Percentiles rank a stretch among this genome's conserved stretches.
phyloP scores from a whole-genome alignment of 2,888 invertebrate genomes.

The Rhagonycha lutea region DNA sequence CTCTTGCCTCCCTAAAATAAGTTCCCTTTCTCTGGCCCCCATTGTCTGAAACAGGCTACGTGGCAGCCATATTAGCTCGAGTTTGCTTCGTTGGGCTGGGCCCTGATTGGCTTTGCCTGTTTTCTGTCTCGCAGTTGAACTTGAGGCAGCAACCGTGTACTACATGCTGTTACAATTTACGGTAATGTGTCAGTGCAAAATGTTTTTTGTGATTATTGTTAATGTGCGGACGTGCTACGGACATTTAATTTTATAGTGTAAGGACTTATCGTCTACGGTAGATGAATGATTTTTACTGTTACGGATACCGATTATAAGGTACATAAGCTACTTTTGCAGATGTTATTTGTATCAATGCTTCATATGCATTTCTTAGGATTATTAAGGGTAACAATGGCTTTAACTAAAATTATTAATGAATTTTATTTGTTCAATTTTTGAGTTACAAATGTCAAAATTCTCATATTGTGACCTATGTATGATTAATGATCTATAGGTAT shows the following conservation, averaged over 20 bases:
- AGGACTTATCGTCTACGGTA: slow-evolving; percentile 6
- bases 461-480: slow-evolving; percentile 54
- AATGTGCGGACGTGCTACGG: slow-evolving; percentile 41
- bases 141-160: slow-evolving; percentile 43
- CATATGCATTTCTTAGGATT: slow-evolving; percentile 29
- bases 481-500: slow-evolving; percentile 51
- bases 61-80: slow-evolving; percentile 58
- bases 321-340: slow-evolving; percentile 12
- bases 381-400: slow-evolving; percentile 47
- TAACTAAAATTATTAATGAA: slow-evolving; percentile 61
- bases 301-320: slow-evolving; percentile 27
- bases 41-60: slow-evolving; percentile 51
- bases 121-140: slow-evolving; percentile 52
- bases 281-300: slow-evolving; percentile 14
- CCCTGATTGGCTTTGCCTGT: slow-evolving; percentile 57
- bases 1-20: slow-evolving; percentile 45
- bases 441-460: slow-evolving; percentile 51
- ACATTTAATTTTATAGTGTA: slow-evolving; percentile 20
- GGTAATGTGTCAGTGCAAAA: slow-evolving; percentile 45
- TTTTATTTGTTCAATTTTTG: slow-evolving; percentile 53
- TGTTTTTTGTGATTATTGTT: slow-evolving; percentile 44
- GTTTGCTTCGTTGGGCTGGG: slow-evolving; percentile 54
- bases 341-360: slow-evolving; percentile 22
- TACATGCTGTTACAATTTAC: slow-evolving; percentile 43
- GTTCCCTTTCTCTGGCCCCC: slow-evolving; percentile 55